These are phyloP conservation scores for Cyanocitta stelleri DNA, from an alignment of 2,113 vertebrate genomes.

Conservation along the genomic window DNA sequence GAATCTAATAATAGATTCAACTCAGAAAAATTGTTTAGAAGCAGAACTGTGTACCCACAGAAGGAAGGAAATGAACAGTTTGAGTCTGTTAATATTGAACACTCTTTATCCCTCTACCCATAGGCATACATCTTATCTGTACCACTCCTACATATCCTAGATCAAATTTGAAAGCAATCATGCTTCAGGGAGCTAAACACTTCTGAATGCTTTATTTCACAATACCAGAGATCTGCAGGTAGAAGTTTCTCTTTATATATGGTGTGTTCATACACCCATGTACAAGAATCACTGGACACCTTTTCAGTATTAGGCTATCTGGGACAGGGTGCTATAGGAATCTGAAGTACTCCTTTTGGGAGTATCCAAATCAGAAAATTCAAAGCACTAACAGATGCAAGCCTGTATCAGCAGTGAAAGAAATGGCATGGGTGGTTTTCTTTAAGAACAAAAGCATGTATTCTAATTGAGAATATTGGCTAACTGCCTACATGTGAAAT, in stretches of 20 bases:
- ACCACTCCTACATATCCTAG: neutral
- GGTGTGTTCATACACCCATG: neutral
- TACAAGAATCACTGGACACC: neutral
- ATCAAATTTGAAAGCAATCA: neutral
- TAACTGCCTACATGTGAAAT: neutral
- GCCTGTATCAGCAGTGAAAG: neutral
- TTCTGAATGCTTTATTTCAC: neutral
- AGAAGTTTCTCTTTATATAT: neutral
- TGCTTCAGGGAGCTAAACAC: neutral
- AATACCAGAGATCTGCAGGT: neutral
- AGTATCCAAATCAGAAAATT: neutral
- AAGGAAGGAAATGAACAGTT: neutral
- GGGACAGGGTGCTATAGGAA: neutral
- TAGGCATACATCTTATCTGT: neutral
- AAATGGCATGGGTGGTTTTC: neutral
- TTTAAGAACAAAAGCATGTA: neutral
- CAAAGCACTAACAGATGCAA: neutral
- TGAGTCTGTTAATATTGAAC: neutral
- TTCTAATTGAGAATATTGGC: neutral
- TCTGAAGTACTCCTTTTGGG: neutral
- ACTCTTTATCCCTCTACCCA: neutral
- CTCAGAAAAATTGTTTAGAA: neutral
- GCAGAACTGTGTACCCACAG: neutral
- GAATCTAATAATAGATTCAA: neutral
- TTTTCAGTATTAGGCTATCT: neutral